Evolutionary conservation across 2,888 invertebrate species (phyloP).

Genomic region (Fragum whitleyi): DNA sequence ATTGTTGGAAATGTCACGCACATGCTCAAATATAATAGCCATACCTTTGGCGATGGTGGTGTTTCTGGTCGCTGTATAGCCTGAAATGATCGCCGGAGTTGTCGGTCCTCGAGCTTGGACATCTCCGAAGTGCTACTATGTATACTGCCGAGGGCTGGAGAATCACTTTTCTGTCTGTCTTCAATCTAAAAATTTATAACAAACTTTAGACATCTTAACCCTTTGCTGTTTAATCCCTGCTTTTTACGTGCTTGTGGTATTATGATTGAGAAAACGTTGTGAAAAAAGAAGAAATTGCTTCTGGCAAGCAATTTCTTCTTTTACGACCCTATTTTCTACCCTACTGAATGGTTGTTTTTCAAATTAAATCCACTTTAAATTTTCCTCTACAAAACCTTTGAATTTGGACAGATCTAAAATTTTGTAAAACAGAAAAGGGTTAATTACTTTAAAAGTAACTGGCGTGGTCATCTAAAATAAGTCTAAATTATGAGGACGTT

Average conservation of each 20-base stretch:
- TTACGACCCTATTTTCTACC: background rate
- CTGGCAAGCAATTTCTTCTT: background rate
- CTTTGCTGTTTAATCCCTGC: too few species aligned
- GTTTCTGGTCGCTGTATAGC: slow-evolving; percentile 20
- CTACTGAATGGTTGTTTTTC: too few species aligned
- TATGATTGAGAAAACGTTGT: too few species aligned
- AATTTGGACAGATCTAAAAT: too few species aligned
- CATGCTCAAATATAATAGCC: too few species aligned
- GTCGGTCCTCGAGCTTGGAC: slow-evolving; percentile 3
- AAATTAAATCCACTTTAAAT: too few species aligned
- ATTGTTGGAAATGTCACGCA: too few species aligned
- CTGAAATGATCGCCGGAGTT: slow-evolving; percentile 1
- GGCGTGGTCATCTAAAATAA: background rate
- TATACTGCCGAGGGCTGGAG: background rate
- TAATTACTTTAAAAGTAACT: background rate
- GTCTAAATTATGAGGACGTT: too few species aligned
- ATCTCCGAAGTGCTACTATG: slow-evolving; percentile 7
- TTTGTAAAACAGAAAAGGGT: too few species aligned
- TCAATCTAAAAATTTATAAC: background rate
- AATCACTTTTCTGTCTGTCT: background rate
- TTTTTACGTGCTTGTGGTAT: too few species aligned
- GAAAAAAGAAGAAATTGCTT: too few species aligned
- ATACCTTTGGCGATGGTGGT: background rate
- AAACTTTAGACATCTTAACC: background rate
- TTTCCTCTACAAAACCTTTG: too few species aligned